phyloP scores from a whole-genome alignment of 2,888 invertebrate species.

The Steinernema scapterisci region DNA sequence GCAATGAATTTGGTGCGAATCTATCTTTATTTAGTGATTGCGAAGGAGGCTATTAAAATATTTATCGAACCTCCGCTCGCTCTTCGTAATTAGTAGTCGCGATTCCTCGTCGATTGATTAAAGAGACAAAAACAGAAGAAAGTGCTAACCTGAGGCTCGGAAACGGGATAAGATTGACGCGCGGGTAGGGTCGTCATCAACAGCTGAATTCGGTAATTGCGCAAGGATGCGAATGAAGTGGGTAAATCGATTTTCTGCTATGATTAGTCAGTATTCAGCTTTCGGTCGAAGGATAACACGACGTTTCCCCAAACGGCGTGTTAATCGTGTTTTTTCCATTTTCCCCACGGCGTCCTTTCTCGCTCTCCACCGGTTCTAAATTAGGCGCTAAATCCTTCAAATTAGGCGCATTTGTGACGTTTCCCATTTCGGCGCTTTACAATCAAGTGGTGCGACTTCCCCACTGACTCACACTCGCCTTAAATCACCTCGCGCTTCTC shows the following conservation, averaged over 20 bases:
- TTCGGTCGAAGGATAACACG: background rate
- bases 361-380: background rate
- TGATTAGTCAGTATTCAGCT: slow-evolving; percentile 5
- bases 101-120: background rate
- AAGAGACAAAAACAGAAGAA: too few species aligned
- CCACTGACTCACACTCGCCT: slow-evolving; percentile 4
- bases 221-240: background rate
- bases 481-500: background rate
- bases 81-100: background rate
- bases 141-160: too few species aligned
- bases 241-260: background rate
- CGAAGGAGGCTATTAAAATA: too few species aligned
- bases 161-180: too few species aligned
- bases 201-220: slow-evolving; percentile 24
- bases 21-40: too few species aligned
- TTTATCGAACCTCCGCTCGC: background rate
- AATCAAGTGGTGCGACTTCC: background rate
- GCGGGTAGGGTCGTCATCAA: background rate
- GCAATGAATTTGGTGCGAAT: too few species aligned
- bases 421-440: background rate
- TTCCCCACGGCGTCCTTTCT: background rate
- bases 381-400: background rate
- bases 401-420: slow-evolving; percentile 11
- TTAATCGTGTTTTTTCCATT: background rate
- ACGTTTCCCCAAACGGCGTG: background rate